A percentile compares a stretch with the other conserved stretches of the same genome.
phyloP scores from a whole-genome alignment of 2,113 vertebrate species.

The Boleophthalmus pectinirostris region DNA sequence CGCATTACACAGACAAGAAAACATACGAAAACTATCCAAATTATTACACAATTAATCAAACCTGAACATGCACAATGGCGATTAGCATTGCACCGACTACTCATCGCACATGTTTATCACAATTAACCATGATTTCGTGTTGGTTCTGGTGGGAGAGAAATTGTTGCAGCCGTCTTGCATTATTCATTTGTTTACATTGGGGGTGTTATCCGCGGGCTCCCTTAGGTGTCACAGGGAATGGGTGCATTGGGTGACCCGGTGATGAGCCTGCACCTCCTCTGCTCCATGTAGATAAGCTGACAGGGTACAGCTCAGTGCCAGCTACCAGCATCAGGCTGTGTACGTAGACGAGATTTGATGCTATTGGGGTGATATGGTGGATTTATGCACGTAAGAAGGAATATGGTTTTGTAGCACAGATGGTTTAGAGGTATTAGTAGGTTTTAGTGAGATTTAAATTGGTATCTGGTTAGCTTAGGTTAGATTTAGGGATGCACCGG shows the following conservation, averaged over 20 bases:
- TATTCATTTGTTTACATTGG: slow-evolving; percentile 34
- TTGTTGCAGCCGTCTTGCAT: slow-evolving; percentile 12
- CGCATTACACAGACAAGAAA: neutral
- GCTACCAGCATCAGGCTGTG: slow-evolving; percentile 38
- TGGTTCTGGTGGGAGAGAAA: neutral
- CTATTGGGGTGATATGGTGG: slow-evolving; percentile 25
- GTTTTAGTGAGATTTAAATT: slow-evolving; percentile 3
- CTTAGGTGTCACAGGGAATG: slow-evolving; percentile 40
- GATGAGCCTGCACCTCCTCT: slow-evolving; percentile 37
- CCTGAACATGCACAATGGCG: neutral
- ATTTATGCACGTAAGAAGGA: slow-evolving; percentile 18
- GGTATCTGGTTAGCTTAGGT: neutral
- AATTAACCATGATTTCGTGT: neutral
- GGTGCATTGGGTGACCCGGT: slow-evolving; percentile 37
- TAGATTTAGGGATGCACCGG: too few relatives aligned
- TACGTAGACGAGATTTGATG: slow-evolving; percentile 45
- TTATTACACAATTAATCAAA: neutral
- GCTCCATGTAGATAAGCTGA: slow-evolving; percentile 44
- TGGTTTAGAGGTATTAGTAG: slow-evolving; percentile 1
- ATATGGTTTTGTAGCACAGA: slow-evolving; percentile 12
- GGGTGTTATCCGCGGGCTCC: slow-evolving; percentile 20
- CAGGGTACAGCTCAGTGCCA: slow-evolving; percentile 27
- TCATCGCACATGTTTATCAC: slow-evolving; percentile 6
- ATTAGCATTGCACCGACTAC: neutral
- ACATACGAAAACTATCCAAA: neutral